Conservation (phyloP, 2,113 vertebrate species). For the Plotosus lineatus region DNA sequence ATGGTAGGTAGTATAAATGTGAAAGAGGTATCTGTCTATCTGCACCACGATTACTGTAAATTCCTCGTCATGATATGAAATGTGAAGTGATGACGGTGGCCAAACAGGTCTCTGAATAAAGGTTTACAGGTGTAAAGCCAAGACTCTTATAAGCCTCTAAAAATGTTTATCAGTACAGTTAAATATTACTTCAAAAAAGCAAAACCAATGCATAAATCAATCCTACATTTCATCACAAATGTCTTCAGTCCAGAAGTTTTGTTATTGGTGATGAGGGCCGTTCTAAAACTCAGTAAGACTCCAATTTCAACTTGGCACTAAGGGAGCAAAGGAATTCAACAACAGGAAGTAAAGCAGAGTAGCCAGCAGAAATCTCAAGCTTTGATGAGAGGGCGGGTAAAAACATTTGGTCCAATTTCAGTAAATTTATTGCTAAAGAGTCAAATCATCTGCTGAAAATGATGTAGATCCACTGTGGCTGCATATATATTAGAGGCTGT, state of each 20-base stretch:
- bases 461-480: background rate
- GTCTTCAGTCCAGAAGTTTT: constrained; percentile 7
- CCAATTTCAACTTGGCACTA: constrained; percentile 57
- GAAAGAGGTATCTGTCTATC: background rate
- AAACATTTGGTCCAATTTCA: background rate
- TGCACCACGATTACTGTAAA: constrained; percentile 8
- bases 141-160: background rate
- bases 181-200: background rate
- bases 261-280: constrained; percentile 6
- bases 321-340: constrained; percentile 69
- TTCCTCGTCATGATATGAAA: constrained; percentile 22
- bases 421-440: background rate
- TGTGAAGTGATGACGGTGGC: background rate
- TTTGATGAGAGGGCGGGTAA: constrained; percentile 2
- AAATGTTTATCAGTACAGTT: background rate
- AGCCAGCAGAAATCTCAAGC: constrained; percentile 64
- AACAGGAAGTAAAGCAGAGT: constrained; percentile 72
- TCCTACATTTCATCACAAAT: background rate
- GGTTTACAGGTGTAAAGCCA: background rate
- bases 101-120: background rate
- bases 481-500: background rate
- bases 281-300: constrained; percentile 43
- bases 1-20: background rate
- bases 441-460: background rate
- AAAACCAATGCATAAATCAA: background rate